Evolutionary conservation across 2,888 invertebrate species (phyloP).

Genomic region (Hydrotaea diabolus): DNA sequence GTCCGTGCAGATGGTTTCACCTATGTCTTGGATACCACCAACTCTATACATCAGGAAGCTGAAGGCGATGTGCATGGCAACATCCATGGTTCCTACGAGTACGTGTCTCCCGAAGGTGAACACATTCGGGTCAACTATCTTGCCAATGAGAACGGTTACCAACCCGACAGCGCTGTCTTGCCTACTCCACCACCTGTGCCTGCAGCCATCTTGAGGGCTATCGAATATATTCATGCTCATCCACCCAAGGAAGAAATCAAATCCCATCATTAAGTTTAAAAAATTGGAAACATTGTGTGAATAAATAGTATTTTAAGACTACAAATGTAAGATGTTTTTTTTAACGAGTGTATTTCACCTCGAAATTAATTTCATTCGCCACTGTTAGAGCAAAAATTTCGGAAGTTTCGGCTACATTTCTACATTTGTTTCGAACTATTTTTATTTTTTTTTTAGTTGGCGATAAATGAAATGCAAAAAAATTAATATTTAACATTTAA

Average conservation of each 20-base stretch:
- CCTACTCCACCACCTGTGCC: constrained; percentile 72
- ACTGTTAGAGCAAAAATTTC: too few relatives aligned
- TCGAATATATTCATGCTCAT: constrained; percentile 81
- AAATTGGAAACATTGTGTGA: too few relatives aligned
- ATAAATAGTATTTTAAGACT: too few relatives aligned
- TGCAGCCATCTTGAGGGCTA: constrained; percentile 69
- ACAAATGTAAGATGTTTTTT: too few relatives aligned
- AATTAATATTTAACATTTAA: too few relatives aligned
- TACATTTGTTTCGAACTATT: too few relatives aligned
- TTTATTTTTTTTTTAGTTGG: too few relatives aligned
- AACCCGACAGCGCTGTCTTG: constrained; percentile 69
- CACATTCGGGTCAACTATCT: constrained; percentile 72
- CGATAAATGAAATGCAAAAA: too few relatives aligned
- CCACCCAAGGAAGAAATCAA: constrained; percentile 65
- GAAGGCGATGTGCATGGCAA: constrained; percentile 74
- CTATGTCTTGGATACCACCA: constrained; percentile 70
- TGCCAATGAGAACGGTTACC: constrained; percentile 75
- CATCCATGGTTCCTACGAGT: constrained; percentile 72
- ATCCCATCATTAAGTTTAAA: background rate
- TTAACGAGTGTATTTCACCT: too few relatives aligned
- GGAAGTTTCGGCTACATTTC: too few relatives aligned
- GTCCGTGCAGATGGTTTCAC: constrained; percentile 75
- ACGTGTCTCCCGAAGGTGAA: constrained; percentile 75
- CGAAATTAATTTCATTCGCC: too few relatives aligned
- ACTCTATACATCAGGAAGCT: constrained; percentile 71